Evolutionary conservation across 2,113 vertebrate species (phyloP), one percentile per base, ranked within the genome.

Genomic region (Podilymbus podiceps): DNA sequence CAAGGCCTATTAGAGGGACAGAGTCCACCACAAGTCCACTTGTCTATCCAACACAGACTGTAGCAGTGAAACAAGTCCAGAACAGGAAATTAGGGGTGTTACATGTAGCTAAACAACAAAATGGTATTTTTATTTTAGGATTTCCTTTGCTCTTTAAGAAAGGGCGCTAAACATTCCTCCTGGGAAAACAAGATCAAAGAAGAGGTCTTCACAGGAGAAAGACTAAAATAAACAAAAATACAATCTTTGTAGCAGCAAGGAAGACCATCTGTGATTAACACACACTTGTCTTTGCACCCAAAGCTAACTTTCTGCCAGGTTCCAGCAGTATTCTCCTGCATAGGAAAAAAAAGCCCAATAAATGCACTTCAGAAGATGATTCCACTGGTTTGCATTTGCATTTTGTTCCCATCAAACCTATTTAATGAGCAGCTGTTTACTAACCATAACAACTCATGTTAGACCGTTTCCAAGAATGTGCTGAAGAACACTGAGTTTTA

Each of bases 141-240:
- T 88, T 67, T 90, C n/a, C 31, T 85, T 82, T 78, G 47, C 46
- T 59, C 47, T 69, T 86, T 66, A 68, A 71, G 53, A 67, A 44
- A 85, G 8, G 30, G 42, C 60, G 46, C 44, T 68, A 35, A 85
- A 44, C 13, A 38, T 76, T 93, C 56, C 77, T 19, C 44, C 75
- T 81, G 24, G 38, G 50, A 83, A 73, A 79, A 40, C 16, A 55
- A 31, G 67, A 94, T 68, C 58, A 93, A 90, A 88, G 67, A 76
- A 84, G 40, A 88, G 18, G 17, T 52, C 35, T 55, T 73, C 50
- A 66, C 15, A 42, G 42, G 31, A 83, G 35, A 90, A 40, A 74
- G 75, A 83, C 66, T 85, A 68, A 96, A 82, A 82, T 68, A 89
- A 88, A 88, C 30, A 87, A 74, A 96, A 90, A 35, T 12, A 27